A percentile compares a stretch with the other conserved stretches of the same genome.
phyloP scores from a whole-genome alignment of 2,888 invertebrate genomes.

The Nemotelus pantherinus region DNA sequence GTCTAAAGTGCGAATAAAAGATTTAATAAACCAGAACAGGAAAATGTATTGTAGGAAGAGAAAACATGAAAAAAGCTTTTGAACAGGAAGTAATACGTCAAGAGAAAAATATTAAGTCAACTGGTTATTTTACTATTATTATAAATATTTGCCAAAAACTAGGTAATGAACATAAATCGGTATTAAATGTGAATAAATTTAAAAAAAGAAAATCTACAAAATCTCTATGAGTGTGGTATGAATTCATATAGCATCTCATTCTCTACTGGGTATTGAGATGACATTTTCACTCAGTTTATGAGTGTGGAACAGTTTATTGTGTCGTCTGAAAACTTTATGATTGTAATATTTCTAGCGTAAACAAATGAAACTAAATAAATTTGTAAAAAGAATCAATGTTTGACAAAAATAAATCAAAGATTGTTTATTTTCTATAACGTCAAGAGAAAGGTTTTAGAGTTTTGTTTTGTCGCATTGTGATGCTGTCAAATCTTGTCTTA shows the following conservation, averaged over 20 bases:
- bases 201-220: constrained; percentile 19
- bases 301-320: neutral
- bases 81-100: neutral
- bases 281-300: neutral
- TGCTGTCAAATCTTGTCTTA: too few species aligned
- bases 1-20: too few species aligned
- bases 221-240: constrained; percentile 8
- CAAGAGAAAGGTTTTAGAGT: too few species aligned
- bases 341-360: constrained; percentile 20
- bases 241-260: neutral
- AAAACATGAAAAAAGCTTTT: too few species aligned
- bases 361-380: constrained; percentile 13
- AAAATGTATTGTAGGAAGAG: too few species aligned
- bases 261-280: too few species aligned
- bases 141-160: constrained; percentile 18
- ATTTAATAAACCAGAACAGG: too few species aligned
- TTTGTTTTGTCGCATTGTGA: too few species aligned
- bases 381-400: constrained; percentile 36
- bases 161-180: neutral
- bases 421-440: constrained; percentile 42
- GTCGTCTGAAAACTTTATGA: constrained; percentile 20
- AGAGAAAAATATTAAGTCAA: neutral
- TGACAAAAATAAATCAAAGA: neutral
- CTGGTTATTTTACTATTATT: neutral
- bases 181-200: neutral